A percentile compares a stretch with the other conserved stretches of the same genome.
These are phyloP conservation scores for Nothobranchius kuhntae DNA, from an alignment of 2,113 vertebrate species.

Conservation along the genomic window DNA sequence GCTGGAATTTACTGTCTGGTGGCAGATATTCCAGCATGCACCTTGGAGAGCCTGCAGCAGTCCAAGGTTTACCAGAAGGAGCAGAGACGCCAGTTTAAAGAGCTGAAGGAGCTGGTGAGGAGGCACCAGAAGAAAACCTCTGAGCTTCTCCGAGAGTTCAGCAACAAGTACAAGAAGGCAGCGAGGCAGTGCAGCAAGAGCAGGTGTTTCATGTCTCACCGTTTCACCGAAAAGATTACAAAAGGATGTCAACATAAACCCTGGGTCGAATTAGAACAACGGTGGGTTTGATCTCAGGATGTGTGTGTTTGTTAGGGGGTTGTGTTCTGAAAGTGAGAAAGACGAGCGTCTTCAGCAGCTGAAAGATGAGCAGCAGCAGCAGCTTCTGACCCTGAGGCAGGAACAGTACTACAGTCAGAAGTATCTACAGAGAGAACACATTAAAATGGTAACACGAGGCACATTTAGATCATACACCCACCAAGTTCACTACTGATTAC, in stretches of 20 bases:
- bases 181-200: conserved; percentile 91
- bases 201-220: conserved; percentile 64
- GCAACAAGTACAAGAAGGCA: conserved; percentile 80
- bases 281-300: no score
- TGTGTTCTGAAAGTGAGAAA: conserved; percentile 86
- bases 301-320: conserved; percentile 59
- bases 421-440: conserved; percentile 94
- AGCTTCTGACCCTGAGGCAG: conserved; percentile 92
- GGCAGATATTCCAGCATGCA: conserved; percentile 88
- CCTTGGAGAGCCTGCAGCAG: conserved; percentile 90
- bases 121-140: conserved; percentile 97
- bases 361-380: conserved; percentile 93
- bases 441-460: conserved; percentile 54
- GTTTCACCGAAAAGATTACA: background rate
- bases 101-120: conserved; percentile 96
- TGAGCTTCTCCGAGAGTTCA: conserved; percentile 64
- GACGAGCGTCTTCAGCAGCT: conserved; percentile 88
- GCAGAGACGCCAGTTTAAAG: conserved; percentile 95
- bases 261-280: no score
- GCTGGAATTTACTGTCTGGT: background rate
- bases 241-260: no score
- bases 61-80: conserved; percentile 93
- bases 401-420: conserved; percentile 98
- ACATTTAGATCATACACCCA: background rate
- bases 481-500: background rate